These are phyloP conservation scores for Taenaris catops DNA, from an alignment of 2,888 invertebrate species.

Conservation along the genomic window DNA sequence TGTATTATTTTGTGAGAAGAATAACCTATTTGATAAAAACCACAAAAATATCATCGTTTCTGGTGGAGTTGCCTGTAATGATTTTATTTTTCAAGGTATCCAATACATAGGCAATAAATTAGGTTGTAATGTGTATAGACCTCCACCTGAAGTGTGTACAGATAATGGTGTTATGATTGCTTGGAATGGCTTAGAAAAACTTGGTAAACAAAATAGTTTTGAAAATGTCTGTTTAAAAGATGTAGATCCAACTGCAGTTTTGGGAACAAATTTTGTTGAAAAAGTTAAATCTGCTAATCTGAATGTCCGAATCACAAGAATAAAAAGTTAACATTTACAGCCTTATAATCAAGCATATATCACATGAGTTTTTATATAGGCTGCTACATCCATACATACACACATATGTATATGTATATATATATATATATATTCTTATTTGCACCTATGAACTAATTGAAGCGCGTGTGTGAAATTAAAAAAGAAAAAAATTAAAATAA, in stretches of 20 bases:
- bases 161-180: conserved; percentile 99
- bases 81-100: conserved; percentile 87
- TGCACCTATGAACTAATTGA: no score
- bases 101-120: conserved; percentile 82
- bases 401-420: no score
- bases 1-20: conserved; percentile 84
- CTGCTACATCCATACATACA: no score
- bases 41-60: conserved; percentile 88
- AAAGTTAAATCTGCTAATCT: conserved; percentile 80
- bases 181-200: conserved; percentile 96
- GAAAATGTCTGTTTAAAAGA: conserved; percentile 80
- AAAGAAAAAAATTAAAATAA: no score
- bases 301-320: conserved; percentile 46
- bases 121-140: conserved; percentile 84
- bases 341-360: no score
- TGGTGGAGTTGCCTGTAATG: conserved; percentile 98
- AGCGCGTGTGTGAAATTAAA: no score
- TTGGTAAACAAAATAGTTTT: conserved; percentile 39
- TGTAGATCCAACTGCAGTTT: conserved; percentile 78
- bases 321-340: no score
- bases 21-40: conserved; percentile 74
- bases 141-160: conserved; percentile 92
- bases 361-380: no score
- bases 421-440: no score
- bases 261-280: conserved; percentile 81